A percentile compares a stretch with the other conserved stretches of the same genome.
phyloP scores from a whole-genome alignment of 1,140 invertebrate genomes.

The Xylocopa sonorina region DNA sequence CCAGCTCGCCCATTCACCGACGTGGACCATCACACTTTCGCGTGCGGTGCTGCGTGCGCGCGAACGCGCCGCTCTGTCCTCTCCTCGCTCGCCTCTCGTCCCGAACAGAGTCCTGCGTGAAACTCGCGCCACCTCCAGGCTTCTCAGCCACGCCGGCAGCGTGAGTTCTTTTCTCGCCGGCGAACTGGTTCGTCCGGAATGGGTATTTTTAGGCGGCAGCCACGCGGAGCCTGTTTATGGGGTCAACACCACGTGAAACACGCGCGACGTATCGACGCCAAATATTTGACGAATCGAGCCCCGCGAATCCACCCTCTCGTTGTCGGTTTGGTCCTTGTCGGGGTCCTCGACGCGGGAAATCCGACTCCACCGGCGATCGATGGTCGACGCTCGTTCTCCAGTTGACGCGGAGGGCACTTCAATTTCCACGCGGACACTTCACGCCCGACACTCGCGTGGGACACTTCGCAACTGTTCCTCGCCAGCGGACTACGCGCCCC shows the following conservation, averaged over 20 bases:
- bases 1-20: constrained; percentile 19
- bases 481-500: too few relatives aligned
- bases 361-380: neutral
- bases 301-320: neutral
- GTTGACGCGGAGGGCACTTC: neutral
- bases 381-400: neutral
- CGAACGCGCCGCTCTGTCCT: constrained; percentile 14
- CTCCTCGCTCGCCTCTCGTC: constrained; percentile 15
- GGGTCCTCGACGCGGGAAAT: neutral
- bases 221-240: constrained; percentile 66
- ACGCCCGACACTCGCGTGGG: neutral
- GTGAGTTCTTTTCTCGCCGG: constrained; percentile 54
- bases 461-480: neutral
- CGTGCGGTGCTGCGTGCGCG: too few relatives aligned
- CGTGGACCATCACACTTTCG: neutral
- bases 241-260: constrained; percentile 67
- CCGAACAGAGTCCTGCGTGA: neutral
- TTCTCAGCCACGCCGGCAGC: constrained; percentile 20
- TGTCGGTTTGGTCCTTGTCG: neutral
- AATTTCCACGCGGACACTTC: neutral
- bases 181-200: constrained; percentile 67
- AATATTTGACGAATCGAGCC: constrained; percentile 36
- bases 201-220: constrained; percentile 67
- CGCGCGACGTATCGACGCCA: constrained; percentile 7
- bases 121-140: constrained; percentile 3